These are phyloP conservation scores for Tenualosa thibaudeaui DNA, from an alignment of 2,797 vertebrate genomes.

Conservation along the genomic window DNA sequence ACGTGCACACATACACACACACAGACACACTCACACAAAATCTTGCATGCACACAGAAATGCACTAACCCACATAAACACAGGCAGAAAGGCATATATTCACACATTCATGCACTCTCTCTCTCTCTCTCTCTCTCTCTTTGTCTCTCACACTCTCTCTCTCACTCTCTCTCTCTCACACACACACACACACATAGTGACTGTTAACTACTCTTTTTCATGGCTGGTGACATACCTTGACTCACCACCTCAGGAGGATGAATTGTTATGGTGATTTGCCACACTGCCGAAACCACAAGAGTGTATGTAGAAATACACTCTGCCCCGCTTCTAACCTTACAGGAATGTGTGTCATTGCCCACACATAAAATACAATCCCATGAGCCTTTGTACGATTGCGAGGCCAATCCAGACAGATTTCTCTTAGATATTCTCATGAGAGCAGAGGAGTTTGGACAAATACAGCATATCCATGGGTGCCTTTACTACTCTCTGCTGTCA, in stretches of 20 bases:
- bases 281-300: background rate
- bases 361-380: background rate
- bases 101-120: background rate
- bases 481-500: no score
- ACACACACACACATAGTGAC: background rate
- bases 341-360: background rate
- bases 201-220: background rate
- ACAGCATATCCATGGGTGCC: no score
- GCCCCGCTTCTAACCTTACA: background rate
- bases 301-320: background rate
- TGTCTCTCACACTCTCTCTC: no score
- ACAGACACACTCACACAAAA: background rate
- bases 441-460: no score
- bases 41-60: background rate
- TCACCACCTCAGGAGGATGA: background rate
- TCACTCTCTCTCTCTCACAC: no score
- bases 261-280: background rate
- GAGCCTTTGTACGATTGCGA: background rate
- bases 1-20: background rate
- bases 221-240: background rate
- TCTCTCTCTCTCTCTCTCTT: no score
- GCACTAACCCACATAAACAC: background rate
- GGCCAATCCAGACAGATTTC: background rate
- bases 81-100: background rate
- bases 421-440: no score